Conservation (phyloP, 2,888 invertebrate genomes). For the Antitype chi region DNA sequence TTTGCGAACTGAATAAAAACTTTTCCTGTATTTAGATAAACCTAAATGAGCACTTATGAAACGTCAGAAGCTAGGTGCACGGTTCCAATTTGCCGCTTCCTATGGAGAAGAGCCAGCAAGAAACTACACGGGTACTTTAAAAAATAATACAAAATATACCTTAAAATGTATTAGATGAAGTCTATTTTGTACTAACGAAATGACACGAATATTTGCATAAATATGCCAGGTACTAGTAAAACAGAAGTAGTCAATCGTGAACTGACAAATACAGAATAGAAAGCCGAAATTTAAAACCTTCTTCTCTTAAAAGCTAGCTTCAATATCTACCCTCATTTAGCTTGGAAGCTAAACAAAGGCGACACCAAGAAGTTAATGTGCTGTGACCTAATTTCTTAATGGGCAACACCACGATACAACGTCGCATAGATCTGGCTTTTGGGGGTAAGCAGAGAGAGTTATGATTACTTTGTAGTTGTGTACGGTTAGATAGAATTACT, state of each 20-base stretch:
- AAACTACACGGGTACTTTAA: too few species aligned
- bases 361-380: conserved; percentile 40
- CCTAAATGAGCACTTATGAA: too few species aligned
- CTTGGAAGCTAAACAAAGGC: conserved; percentile 39
- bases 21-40: too few species aligned
- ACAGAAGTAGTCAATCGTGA: not conserved
- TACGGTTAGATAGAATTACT: not conserved
- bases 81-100: too few species aligned
- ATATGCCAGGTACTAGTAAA: not conserved
- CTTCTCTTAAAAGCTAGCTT: conserved; percentile 3
- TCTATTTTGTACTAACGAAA: too few species aligned
- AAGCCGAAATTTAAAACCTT: not conserved
- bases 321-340: not conserved
- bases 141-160: too few species aligned
- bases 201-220: too few species aligned
- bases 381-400: conserved; percentile 56
- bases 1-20: too few species aligned
- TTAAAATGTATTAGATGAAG: too few species aligned
- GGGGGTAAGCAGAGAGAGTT: not conserved
- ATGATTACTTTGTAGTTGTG: not conserved
- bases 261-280: not conserved
- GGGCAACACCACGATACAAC: conserved; percentile 22
- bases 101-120: too few species aligned
- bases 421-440: conserved; percentile 10
- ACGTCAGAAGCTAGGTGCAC: too few species aligned